Evolutionary conservation across 1,140 invertebrate genomes (phyloP).

Genomic region (Panagrolaimus sp.): DNA sequence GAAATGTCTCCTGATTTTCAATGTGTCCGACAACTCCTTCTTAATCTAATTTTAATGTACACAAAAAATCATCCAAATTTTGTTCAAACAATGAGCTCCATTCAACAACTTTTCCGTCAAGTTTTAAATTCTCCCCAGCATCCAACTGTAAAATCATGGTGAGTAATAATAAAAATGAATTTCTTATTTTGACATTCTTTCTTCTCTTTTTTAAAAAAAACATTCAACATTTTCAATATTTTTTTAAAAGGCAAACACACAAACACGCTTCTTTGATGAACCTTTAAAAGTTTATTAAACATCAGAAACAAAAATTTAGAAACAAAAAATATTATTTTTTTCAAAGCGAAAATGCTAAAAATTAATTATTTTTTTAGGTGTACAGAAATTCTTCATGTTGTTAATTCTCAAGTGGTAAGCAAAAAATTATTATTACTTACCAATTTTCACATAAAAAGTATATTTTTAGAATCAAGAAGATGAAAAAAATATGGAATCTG

Average conservation of each 20-base stretch:
- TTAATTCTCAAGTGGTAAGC: conserved; percentile 50
- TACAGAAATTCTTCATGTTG: conserved; percentile 54
- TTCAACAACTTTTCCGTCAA: conserved; percentile 54
- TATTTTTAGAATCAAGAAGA: conserved; percentile 51
- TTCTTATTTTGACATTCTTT: too few species aligned
- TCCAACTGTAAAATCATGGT: conserved; percentile 54
- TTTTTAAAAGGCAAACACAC: neutral
- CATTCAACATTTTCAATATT: neutral
- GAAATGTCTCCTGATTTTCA: conserved; percentile 60
- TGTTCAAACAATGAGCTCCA: conserved; percentile 54
- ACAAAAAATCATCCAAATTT: conserved; percentile 50
- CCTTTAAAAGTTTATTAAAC: neutral
- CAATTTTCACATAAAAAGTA: conserved; percentile 6
- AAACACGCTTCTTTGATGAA: neutral
- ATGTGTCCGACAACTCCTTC: conserved; percentile 55
- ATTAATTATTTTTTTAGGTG: conserved; percentile 31
- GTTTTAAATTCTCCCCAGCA: conserved; percentile 58
- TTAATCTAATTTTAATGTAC: conserved; percentile 55
- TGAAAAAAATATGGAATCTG: conserved; percentile 48
- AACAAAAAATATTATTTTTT: conserved; percentile 36
- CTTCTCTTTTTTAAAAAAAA: too few species aligned
- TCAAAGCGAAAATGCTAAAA: too few species aligned
- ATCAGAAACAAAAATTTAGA: neutral
- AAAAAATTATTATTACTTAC: neutral
- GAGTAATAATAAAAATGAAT: conserved; percentile 19